These are phyloP conservation scores for Callipepla squamata DNA, from an alignment of 2,113 vertebrate genomes.

Conservation along the genomic window DNA sequence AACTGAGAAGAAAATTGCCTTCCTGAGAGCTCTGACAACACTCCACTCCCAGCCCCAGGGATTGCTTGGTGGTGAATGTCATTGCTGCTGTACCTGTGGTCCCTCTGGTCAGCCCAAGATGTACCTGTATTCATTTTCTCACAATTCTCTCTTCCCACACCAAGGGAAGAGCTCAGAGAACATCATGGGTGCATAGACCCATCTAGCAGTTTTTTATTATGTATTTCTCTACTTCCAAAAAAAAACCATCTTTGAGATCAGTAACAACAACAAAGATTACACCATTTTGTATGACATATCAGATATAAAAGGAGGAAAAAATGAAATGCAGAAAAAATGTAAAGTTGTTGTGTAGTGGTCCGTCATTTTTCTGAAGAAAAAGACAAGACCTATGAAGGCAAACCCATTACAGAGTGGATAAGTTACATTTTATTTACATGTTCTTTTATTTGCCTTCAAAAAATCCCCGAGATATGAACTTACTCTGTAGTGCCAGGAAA, in stretches of 20 bases:
- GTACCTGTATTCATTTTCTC: neutral
- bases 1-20: neutral
- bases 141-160: neutral
- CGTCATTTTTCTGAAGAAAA: constrained; percentile 26
- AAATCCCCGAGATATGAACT: neutral
- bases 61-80: neutral
- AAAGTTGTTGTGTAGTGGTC: neutral
- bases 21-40: neutral
- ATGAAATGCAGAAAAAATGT: neutral
- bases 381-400: neutral
- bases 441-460: constrained; percentile 28
- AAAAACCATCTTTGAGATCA: neutral
- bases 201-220: neutral
- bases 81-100: neutral
- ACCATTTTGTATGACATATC: neutral
- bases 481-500: neutral
- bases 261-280: neutral
- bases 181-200: rapidly evolving
- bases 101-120: neutral
- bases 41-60: neutral
- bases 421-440: constrained; percentile 12
- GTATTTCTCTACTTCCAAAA: neutral
- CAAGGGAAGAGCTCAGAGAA: neutral
- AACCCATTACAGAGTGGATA: neutral
- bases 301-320: neutral